Evolutionary conservation across 2,113 vertebrate genomes (phyloP).

Genomic region (Tylochromis polylepis): DNA sequence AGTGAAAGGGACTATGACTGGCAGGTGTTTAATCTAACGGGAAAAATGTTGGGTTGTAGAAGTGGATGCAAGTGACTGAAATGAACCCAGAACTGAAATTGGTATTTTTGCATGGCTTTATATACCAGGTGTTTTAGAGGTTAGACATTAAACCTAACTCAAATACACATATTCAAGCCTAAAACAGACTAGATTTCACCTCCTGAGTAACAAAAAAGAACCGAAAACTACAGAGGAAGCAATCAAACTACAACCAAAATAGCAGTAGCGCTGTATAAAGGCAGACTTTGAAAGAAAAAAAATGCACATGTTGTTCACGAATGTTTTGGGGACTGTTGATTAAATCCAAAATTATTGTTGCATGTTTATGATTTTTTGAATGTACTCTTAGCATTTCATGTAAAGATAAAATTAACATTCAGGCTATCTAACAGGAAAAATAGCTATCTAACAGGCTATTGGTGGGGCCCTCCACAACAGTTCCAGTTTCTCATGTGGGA

Average conservation of each 20-base stretch:
- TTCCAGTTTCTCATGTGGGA: not conserved
- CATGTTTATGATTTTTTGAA: not conserved
- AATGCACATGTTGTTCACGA: accelerated
- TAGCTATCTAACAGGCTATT: no score
- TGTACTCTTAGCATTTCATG: not conserved
- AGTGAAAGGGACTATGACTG: not conserved
- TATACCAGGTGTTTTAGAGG: not conserved
- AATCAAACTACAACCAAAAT: not conserved
- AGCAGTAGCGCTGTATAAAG: not conserved
- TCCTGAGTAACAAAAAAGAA: not conserved
- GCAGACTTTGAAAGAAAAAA: not conserved
- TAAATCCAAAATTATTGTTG: not conserved
- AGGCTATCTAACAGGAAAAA: no score
- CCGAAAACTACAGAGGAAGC: not conserved
- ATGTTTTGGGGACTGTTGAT: not conserved
- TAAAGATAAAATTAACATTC: not conserved
- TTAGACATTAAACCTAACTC: accelerated
- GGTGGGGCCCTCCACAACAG: no score
- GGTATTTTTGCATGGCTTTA: not conserved
- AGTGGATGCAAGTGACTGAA: not conserved
- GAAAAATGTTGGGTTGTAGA: not conserved
- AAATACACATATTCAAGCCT: not conserved
- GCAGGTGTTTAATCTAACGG: not conserved
- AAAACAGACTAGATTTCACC: not conserved
- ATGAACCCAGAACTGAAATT: not conserved